A percentile compares a stretch with the other conserved stretches of the same genome.
Evolutionary conservation across 2,113 vertebrate genomes (phyloP).

Genomic region (Atherinomorus stipes): DNA sequence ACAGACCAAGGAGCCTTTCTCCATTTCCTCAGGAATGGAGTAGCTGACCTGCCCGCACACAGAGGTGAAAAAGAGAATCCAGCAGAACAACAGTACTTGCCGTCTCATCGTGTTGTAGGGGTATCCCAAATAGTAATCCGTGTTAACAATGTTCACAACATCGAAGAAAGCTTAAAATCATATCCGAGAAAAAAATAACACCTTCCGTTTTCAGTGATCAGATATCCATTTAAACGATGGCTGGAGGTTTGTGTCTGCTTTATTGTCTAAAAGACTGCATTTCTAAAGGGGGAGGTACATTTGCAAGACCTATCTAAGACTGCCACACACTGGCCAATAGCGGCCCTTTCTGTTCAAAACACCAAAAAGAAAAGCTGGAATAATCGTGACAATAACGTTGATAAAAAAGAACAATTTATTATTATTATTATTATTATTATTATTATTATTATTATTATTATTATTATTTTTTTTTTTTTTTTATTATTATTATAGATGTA

Average conservation of each 20-base stretch:
- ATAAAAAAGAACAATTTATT: no score
- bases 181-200: not conserved
- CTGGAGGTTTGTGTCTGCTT: conserved; percentile 3
- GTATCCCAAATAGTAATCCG: conserved; percentile 44
- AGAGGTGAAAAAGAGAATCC: conserved; percentile 20
- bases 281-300: conserved; percentile 51
- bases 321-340: conserved; percentile 66
- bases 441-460: no score
- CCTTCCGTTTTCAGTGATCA: not conserved
- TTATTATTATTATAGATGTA: no score
- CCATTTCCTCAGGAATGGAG: conserved; percentile 72
- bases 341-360: conserved; percentile 53
- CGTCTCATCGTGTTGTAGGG: conserved; percentile 31
- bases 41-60: conserved; percentile 52
- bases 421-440: no score
- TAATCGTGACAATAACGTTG: no score
- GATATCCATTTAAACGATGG: not conserved
- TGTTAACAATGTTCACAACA: not conserved
- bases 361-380: conserved; percentile 9
- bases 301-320: conserved; percentile 28
- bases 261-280: conserved; percentile 41
- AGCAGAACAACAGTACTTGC: conserved; percentile 61
- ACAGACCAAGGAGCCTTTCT: conserved; percentile 79
- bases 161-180: accelerated
- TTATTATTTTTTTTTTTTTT: no score